A percentile compares a stretch with the other conserved stretches of the same genome.
phyloP scores from a whole-genome alignment of 2,888 invertebrate genomes.

The Clitarchus hookeri region DNA sequence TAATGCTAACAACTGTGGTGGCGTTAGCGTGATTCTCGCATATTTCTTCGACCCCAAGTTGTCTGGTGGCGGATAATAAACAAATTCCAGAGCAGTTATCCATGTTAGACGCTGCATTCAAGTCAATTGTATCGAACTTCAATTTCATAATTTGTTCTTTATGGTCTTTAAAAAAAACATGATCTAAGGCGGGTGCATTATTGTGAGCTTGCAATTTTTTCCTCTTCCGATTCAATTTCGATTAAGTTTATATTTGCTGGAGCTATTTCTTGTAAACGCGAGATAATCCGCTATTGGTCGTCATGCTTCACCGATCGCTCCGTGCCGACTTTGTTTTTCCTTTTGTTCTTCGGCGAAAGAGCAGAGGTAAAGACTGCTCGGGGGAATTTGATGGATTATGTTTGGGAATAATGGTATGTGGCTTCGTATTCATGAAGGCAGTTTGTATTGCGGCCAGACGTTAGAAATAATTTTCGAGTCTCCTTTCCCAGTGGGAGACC shows the following conservation, averaged over 20 bases:
- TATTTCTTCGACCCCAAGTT: too few relatives aligned
- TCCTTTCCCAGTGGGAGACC: background rate
- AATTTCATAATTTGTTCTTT: too few relatives aligned
- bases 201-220: too few relatives aligned
- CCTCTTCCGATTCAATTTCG: background rate
- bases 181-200: too few relatives aligned
- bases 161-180: too few relatives aligned
- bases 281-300: background rate
- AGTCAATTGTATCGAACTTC: too few relatives aligned
- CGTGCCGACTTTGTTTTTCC: background rate
- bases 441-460: conserved; percentile 10
- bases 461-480: background rate
- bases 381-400: conserved; percentile 2
- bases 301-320: background rate
- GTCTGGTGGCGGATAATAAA: too few relatives aligned
- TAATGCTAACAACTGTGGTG: too few relatives aligned
- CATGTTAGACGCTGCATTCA: too few relatives aligned
- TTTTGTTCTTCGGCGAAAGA: background rate
- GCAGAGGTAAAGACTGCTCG: background rate
- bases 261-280: background rate
- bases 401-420: background rate
- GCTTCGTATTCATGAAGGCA: background rate
- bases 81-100: too few relatives aligned
- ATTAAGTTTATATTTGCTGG: background rate
- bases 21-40: too few relatives aligned